Base-by-base conservation (phyloP, 2,797 vertebrate genomes). In the Phataginus tetradactyla region DNA sequence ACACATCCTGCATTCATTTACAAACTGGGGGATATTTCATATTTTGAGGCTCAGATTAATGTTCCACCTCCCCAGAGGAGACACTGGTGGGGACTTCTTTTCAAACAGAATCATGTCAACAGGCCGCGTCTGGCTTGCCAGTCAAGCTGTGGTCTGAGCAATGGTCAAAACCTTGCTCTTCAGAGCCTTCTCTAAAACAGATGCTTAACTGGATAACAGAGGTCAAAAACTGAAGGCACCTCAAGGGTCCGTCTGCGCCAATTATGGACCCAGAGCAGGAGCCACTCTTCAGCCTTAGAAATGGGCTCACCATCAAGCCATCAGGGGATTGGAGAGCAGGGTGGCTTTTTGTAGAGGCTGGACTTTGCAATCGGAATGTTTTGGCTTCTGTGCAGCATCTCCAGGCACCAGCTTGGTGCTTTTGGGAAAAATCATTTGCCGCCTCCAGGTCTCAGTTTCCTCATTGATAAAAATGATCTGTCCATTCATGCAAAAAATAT, bases 1-100 rank as follows among this genome's bases (percentile, higher is more conserved):
- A 95, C 80, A 92, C 90, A 96, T 88, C 79, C 96, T 49, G 74
- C 89, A 42, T 78, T 97, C 88, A 92, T 83, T 96, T 95, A 93
- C 78, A 96, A 94, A 90, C 86, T 80, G 74, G 94, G 94, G 66
- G 77, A 78, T 90, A 91, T 80, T 91, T 96, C 88, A 85, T 91
- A 97, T 95, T 97, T 96, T 86, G 88, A 96, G 80, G 68, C 34
- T 89, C 75, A 90, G 64, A 96, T 95, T 57, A 92, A 97, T 64
- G 87, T 45, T 68, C 94, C 25, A 17, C 32, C 83, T 95, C 55
- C 85, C 94, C 64, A 11, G 51, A 90, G 94, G 83, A 95, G 71
- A 88, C 63, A 68, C 55, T 55, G 21, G 37, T 49, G 14, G 51
- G 49, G n/a, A 9, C 59, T 63, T 94, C 63, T 75, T 92, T 95